Conservation (phyloP, 2,113 vertebrate genomes). For the Microtus pennsylvanicus region DNA sequence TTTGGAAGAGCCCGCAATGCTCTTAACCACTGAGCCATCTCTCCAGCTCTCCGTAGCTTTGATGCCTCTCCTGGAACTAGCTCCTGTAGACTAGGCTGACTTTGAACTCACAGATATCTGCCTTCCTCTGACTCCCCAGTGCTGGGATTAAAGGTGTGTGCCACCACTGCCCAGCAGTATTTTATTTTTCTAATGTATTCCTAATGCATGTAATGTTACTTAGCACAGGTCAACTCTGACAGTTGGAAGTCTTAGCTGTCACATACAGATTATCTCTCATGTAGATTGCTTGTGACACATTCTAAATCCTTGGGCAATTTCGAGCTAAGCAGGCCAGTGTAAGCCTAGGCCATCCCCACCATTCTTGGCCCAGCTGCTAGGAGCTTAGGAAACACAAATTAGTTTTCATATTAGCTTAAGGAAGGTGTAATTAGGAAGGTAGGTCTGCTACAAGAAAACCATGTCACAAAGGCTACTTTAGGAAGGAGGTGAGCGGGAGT, state of each 20-base stretch:
- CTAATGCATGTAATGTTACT: conserved; percentile 18
- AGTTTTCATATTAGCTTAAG: conserved; percentile 65
- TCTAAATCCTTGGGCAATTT: conserved; percentile 67
- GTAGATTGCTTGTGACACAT: conserved; percentile 63
- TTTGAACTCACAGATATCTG: too few species aligned
- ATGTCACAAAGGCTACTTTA: conserved; percentile 12
- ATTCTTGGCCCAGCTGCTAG: neutral
- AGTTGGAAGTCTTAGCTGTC: conserved; percentile 25
- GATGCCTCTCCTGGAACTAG: too few species aligned
- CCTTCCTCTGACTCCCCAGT: too few species aligned
- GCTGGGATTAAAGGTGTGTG: too few species aligned
- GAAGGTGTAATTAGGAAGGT: conserved; percentile 62
- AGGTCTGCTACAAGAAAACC: conserved; percentile 36
- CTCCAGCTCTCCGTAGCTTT: too few species aligned
- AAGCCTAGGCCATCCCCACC: conserved; percentile 36
- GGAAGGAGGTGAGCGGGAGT: neutral
- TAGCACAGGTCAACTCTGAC: neutral
- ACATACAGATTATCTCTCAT: conserved; percentile 38
- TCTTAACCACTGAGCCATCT: too few species aligned
- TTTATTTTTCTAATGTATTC: neutral
- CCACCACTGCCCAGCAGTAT: neutral
- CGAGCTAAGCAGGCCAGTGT: conserved; percentile 3
- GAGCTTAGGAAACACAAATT: conserved; percentile 59
- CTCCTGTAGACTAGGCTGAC: too few species aligned
- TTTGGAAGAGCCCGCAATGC: too few species aligned